phyloP scores from a whole-genome alignment of 2,888 invertebrate species.

The Orthosia incerta region DNA sequence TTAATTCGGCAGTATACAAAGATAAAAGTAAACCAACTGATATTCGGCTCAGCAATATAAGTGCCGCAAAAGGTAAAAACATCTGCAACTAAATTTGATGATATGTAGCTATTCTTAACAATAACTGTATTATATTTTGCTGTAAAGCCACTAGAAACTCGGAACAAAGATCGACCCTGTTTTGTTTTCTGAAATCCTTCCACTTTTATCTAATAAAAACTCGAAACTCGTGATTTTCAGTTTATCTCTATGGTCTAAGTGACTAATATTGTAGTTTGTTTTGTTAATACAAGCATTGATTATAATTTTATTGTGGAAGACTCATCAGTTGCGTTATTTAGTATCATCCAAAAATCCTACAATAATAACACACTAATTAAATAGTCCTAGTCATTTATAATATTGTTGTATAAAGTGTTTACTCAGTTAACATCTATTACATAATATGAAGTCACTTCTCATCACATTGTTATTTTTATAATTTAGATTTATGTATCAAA shows the following conservation, averaged over 20 bases:
- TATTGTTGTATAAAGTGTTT: too few species aligned
- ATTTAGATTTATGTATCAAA: not conserved
- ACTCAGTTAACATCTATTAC: not conserved
- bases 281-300: not conserved
- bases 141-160: not conserved
- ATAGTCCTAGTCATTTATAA: too few species aligned
- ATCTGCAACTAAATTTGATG: conserved; percentile 68
- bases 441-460: too few species aligned
- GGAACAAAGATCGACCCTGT: not conserved
- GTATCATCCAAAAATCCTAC: not conserved
- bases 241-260: conserved; percentile 23
- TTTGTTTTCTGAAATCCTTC: not conserved
- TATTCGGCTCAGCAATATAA: conserved; percentile 98
- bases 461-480: not conserved
- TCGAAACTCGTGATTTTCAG: conserved; percentile 33
- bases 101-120: conserved; percentile 25
- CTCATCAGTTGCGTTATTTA: not conserved
- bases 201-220: conserved; percentile 1
- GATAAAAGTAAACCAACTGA: conserved; percentile 98
- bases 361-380: not conserved
- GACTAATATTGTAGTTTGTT: not conserved
- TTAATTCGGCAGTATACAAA: conserved; percentile 93
- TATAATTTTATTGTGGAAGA: too few species aligned
- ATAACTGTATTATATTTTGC: not conserved
- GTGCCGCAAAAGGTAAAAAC: conserved; percentile 98